phyloP scores from a whole-genome alignment of 2,797 vertebrate species.

The Pseudochaenichthys georgianus region DNA sequence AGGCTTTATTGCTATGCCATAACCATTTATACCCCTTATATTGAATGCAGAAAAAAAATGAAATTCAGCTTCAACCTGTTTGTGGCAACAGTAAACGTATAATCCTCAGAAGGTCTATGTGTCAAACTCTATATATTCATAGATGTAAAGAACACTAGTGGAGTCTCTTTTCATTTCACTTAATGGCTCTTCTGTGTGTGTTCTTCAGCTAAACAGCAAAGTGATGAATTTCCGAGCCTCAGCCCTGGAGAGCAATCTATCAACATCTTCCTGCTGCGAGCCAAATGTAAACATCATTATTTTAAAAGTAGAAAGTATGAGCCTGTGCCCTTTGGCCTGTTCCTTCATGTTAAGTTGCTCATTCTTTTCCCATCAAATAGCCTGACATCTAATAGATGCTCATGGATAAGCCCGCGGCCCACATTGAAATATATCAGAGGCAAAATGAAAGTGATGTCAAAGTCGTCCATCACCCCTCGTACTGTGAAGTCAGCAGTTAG shows the following conservation, averaged over 20 bases:
- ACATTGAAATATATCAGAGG: constrained; percentile 17
- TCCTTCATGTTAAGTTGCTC: constrained; percentile 37
- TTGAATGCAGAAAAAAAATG: not conserved
- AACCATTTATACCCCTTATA: no score
- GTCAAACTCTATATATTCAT: not conserved
- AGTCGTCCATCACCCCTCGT: constrained; percentile 46
- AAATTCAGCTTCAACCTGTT: not conserved
- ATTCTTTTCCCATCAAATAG: constrained; percentile 53
- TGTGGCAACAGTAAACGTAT: not conserved
- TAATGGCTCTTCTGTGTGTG: not conserved
- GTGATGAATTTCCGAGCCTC: constrained; percentile 2
- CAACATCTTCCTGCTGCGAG: not conserved
- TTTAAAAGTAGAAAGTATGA: constrained; percentile 10
- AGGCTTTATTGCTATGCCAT: not conserved
- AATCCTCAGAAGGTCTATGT: not conserved
- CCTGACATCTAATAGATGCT: constrained; percentile 36
- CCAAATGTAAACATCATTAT: constrained; percentile 7
- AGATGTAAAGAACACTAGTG: not conserved
- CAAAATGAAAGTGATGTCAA: constrained; percentile 31
- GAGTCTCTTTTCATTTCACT: not conserved
- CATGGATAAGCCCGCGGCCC: constrained; percentile 17
- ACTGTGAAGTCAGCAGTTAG: constrained; percentile 34
- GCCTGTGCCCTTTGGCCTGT: constrained; percentile 17
- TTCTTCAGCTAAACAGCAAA: not conserved
- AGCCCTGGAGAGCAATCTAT: not conserved